These are phyloP conservation scores for Craseonycteris thonglongyai DNA, from an alignment of 2,113 vertebrate genomes.

Conservation along the genomic window DNA sequence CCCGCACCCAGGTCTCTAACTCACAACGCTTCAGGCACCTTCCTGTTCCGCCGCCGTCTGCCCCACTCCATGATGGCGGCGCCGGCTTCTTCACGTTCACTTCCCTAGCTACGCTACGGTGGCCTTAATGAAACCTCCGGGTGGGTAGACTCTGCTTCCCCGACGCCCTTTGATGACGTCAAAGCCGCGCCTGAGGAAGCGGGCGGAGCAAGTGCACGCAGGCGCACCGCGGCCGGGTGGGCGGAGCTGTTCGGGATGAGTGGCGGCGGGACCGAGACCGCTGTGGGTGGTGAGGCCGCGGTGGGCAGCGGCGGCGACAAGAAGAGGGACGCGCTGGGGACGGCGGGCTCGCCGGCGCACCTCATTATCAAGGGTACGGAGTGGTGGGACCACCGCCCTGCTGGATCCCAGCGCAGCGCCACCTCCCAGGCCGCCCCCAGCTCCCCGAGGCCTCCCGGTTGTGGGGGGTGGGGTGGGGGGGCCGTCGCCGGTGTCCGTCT, in stretches of 20 bases:
- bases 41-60: fast-evolving
- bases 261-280: slow-evolving; percentile 9
- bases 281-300: neutral
- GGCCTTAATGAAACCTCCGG: fast-evolving
- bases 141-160: neutral
- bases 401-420: neutral
- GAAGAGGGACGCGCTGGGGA: slow-evolving; percentile 62
- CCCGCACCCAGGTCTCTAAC: neutral
- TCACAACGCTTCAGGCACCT: neutral
- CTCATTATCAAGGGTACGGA: slow-evolving; percentile 80
- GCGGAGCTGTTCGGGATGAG: slow-evolving; percentile 49
- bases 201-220: neutral
- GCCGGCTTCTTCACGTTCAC: fast-evolving
- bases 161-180: slow-evolving; percentile 30
- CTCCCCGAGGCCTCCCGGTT: neutral
- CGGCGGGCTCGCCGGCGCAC: slow-evolving; percentile 62
- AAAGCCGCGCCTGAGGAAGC: fast-evolving
- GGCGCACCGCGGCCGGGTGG: neutral
- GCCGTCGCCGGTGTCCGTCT: fast-evolving
- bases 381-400: neutral
- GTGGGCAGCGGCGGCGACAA: neutral
- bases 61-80: neutral
- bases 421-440: neutral
- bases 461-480: neutral
- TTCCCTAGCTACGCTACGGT: fast-evolving